phyloP scores from a whole-genome alignment of 2,888 invertebrate species.

The Eupsilia transversa region DNA sequence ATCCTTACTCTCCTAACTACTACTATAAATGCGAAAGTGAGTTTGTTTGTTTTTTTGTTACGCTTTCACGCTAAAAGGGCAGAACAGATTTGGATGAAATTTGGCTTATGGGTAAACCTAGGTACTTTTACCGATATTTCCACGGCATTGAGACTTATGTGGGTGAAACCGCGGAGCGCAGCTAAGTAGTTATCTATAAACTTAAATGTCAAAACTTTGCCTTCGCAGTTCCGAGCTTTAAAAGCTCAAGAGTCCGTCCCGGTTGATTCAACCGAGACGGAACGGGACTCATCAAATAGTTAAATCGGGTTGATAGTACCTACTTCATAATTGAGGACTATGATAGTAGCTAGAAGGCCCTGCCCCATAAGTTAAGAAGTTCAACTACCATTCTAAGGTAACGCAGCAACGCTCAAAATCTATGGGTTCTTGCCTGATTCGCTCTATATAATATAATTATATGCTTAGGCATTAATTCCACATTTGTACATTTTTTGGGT shows the following conservation, averaged over 20 bases:
- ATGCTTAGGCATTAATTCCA: no score
- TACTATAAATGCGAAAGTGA: no score
- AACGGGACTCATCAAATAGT: not conserved
- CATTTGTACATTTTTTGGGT: no score
- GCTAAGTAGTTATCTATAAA: not conserved
- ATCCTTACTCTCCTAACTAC: no score
- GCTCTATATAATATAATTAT: no score
- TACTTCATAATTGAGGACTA: not conserved
- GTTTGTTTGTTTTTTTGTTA: no score
- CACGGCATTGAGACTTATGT: no score
- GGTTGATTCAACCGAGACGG: not conserved
- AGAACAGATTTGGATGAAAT: no score
- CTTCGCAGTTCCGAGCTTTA: not conserved
- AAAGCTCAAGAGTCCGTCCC: not conserved
- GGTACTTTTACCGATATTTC: no score
- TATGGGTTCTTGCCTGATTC: not conserved
- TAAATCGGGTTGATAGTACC: not conserved
- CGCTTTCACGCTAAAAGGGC: no score
- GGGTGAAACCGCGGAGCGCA: no score
- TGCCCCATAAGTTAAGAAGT: not conserved
- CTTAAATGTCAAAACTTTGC: not conserved
- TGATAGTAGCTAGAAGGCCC: not conserved
- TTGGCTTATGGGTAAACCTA: no score
- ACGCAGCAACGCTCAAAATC: not conserved
- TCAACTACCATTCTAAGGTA: not conserved